A percentile compares a stretch with the other conserved stretches of the same genome.
Conservation (phyloP, 2,113 vertebrate species). For the Cyphomyrus discorhynchus region DNA sequence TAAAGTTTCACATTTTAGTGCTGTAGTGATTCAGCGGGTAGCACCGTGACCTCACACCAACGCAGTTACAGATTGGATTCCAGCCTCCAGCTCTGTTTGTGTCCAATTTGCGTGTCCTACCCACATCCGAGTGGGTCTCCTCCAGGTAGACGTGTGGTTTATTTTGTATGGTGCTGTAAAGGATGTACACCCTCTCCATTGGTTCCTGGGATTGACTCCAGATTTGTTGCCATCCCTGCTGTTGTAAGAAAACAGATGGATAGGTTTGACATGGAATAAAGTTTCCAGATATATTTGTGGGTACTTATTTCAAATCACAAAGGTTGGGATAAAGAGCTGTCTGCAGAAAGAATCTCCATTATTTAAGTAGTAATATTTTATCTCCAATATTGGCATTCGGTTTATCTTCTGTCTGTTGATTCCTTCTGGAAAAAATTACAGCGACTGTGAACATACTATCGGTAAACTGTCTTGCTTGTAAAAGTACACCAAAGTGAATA, state of each 20-base stretch:
- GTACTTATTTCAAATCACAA: not conserved
- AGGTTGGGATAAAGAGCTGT: not conserved
- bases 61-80: not conserved
- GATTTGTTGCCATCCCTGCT: not conserved
- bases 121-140: not conserved
- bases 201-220: not conserved
- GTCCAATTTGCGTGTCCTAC: not conserved
- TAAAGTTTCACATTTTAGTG: not conserved
- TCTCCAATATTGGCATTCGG: not conserved
- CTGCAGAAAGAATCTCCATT: not conserved
- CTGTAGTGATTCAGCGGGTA: not conserved
- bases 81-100: not conserved
- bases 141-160: not conserved
- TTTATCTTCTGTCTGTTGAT: not conserved
- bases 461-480: not conserved
- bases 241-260: not conserved
- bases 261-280: not conserved
- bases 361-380: not conserved
- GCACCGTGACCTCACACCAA: not conserved
- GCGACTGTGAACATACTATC: not conserved
- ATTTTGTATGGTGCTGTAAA: not conserved
- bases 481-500: not conserved
- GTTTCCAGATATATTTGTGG: not conserved
- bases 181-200: not conserved
- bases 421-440: not conserved